Base-by-base conservation (phyloP, 2,797 vertebrate genomes). In the Mergus octosetaceus region DNA sequence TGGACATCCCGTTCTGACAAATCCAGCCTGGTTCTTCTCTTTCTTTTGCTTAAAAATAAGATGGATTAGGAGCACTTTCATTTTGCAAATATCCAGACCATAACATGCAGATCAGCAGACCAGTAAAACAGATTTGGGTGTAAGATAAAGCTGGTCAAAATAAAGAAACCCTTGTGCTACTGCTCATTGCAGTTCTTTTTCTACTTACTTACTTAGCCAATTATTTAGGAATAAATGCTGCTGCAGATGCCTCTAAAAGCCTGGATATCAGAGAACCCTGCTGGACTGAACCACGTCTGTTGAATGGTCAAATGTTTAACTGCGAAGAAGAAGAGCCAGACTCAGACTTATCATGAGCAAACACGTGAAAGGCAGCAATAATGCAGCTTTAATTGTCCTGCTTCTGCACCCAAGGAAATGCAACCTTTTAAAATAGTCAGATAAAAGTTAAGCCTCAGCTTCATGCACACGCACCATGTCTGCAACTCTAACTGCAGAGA, bases 51-150 rank as follows among this genome's bases (percentile, higher is more conserved):
- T 27, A 78, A 73, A 51, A 93, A 4, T 1, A 70, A 8, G 14
- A 47, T 13, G 22, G 30, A 13, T 17, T 58, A 12, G 38, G 38
- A 90, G 5, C 7, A 4, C 4, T 21, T 39, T 66, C 0, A 0
- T 77, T 93, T 73, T 64, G 32, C 15, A n/a, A 4, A 3, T 11
- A 15, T 47, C 30, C 15, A 19, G 32, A 41, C 25, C 8, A 2
- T 32, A 78, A 4, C 16, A 47, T 38, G 12, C 7, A 41, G 41
- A 51, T 11, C 69, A 51, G 34, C 8, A 41, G 41, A 51, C 9
- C 69, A 51, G 34, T 25, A 41, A 25, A 17, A 72, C 27, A 51
- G 36, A 28, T 65, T 28, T 15, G 43, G 25, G 9, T 49, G 27
- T 74, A 93, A 45, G 6, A 43, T 64, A 61, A 90, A 82, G 5